Percentiles rank a stretch among this genome's conserved stretches.
These are phyloP conservation scores for Noctua fimbriata DNA, from an alignment of 2,888 invertebrate genomes.

Conservation along the genomic window DNA sequence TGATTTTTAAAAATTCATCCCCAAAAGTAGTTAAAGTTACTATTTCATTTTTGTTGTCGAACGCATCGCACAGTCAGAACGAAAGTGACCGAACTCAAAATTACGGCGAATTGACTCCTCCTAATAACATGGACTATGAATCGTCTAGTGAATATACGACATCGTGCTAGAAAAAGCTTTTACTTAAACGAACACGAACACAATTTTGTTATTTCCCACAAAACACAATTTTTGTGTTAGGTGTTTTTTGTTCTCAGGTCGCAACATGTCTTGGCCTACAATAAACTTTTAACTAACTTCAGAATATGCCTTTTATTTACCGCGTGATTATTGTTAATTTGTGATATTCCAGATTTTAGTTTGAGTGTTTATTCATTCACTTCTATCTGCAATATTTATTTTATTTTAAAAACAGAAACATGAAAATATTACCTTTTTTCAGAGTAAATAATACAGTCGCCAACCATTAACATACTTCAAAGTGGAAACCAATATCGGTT, in stretches of 20 bases:
- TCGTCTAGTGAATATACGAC: too few relatives aligned
- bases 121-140: too few relatives aligned
- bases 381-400: not conserved
- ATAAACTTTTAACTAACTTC: not conserved
- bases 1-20: too few relatives aligned
- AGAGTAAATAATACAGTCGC: not conserved
- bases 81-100: too few relatives aligned
- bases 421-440: not conserved
- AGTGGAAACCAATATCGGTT: not conserved
- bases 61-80: too few relatives aligned
- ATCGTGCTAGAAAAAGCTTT: too few relatives aligned
- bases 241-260: too few relatives aligned
- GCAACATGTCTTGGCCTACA: not conserved
- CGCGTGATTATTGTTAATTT: not conserved
- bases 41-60: not conserved
- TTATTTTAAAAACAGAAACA: not conserved
- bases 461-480: not conserved
- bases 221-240: too few relatives aligned
- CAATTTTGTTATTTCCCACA: too few relatives aligned
- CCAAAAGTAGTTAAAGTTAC: not conserved
- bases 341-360: not conserved
- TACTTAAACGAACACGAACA: too few relatives aligned
- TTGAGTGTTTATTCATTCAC: not conserved
- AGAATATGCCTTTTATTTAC: not conserved
- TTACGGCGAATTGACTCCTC: too few relatives aligned